A percentile compares a stretch with the other conserved stretches of the same genome.
Conservation (phyloP, 2,888 invertebrate genomes). For the Napeogenes inachia region DNA sequence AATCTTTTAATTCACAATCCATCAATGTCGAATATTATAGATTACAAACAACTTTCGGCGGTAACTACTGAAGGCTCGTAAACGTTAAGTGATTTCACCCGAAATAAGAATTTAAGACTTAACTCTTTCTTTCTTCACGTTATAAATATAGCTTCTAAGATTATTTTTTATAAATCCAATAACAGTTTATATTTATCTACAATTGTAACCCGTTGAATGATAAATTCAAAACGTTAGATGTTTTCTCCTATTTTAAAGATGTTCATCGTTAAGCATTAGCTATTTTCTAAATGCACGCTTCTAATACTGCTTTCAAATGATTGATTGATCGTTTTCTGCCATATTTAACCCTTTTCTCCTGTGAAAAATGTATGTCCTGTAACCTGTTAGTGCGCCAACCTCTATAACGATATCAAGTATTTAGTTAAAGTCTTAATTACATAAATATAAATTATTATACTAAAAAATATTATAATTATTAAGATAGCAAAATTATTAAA, state of each 20-base stretch:
- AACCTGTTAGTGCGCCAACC: no score
- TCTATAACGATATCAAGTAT: no score
- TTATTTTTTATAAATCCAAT: neutral
- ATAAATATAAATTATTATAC: slow-evolving; percentile 2
- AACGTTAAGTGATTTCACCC: slow-evolving; percentile 23
- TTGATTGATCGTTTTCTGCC: no score
- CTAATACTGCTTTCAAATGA: neutral
- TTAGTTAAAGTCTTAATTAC: neutral
- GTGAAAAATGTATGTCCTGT: no score
- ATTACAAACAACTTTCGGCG: slow-evolving; percentile 29
- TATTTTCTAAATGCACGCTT: neutral
- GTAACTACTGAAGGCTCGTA: slow-evolving; percentile 25
- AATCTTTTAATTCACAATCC: slow-evolving; percentile 23
- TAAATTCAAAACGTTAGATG: neutral
- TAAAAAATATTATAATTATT: slow-evolving; percentile 1
- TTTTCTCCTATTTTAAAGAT: neutral
- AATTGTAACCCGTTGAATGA: neutral
- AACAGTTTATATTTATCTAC: neutral
- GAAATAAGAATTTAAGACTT: slow-evolving; percentile 10
- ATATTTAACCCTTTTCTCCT: neutral
- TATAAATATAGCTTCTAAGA: neutral
- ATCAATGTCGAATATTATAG: slow-evolving; percentile 25
- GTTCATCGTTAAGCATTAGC: neutral
- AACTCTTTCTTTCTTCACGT: slow-evolving; percentile 11
- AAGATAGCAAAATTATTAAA: no score